These are phyloP conservation scores for Sebastolobus alascanus DNA, from an alignment of 2,797 vertebrate genomes.

Conservation along the genomic window DNA sequence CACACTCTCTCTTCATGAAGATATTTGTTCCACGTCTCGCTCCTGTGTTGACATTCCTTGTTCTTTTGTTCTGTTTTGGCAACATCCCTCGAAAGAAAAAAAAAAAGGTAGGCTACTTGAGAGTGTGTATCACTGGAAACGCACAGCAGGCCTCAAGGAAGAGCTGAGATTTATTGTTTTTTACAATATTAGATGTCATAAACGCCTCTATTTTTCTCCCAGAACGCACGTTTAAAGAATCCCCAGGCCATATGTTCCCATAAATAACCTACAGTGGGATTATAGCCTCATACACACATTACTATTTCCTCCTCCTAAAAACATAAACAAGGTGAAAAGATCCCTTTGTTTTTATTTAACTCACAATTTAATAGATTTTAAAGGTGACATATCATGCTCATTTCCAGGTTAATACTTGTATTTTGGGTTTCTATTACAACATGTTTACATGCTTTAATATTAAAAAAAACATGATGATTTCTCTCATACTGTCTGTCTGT, in stretches of 20 bases:
- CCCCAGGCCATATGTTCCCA: neutral
- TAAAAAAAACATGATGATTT: neutral
- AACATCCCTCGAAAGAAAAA: constrained; percentile 46
- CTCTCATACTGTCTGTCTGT: neutral
- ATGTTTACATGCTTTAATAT: neutral
- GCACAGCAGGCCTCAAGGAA: neutral
- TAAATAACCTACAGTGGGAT: constrained; percentile 17
- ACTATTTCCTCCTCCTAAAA: constrained; percentile 10
- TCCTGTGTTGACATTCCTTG: constrained; percentile 61
- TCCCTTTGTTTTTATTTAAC: neutral
- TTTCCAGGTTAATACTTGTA: neutral
- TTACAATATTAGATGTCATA: constrained; percentile 9
- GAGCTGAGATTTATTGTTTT: constrained; percentile 14
- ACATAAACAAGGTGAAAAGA: neutral
- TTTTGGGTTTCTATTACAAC: neutral
- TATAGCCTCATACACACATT: neutral
- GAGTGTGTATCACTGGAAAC: neutral
- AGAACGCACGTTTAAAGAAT: constrained; percentile 5
- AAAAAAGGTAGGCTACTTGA: neutral
- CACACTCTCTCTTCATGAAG: constrained; percentile 20
- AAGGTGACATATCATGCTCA: neutral
- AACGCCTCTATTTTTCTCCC: neutral
- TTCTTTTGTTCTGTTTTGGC: constrained; percentile 58
- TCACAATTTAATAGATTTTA: neutral
- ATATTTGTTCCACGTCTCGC: constrained; percentile 47